A percentile compares a stretch with the other conserved stretches of the same genome.
phyloP scores from a whole-genome alignment of 2,113 vertebrate species.

The Ornithorhynchus anatinus region DNA sequence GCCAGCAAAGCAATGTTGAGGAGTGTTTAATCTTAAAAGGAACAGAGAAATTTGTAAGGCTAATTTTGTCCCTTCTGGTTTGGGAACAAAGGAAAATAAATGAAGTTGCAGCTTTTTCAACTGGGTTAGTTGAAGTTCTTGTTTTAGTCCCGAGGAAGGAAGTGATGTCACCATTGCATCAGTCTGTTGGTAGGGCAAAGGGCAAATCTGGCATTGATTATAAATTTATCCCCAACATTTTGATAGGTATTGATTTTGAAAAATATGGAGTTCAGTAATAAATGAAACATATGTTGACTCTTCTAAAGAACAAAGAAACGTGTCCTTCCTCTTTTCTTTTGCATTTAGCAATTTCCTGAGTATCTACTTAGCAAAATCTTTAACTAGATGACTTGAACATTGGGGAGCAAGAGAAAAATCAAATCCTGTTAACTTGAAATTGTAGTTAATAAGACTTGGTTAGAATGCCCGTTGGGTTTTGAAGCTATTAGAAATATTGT shows the following conservation, averaged over 20 bases:
- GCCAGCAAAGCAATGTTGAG: slow-evolving; percentile 15
- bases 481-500: too few species aligned
- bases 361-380: too few species aligned
- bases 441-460: background rate
- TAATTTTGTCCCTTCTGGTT: slow-evolving; percentile 37
- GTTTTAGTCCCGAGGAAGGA: background rate
- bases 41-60: slow-evolving; percentile 42
- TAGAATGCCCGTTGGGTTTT: too few species aligned
- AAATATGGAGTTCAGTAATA: background rate
- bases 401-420: background rate
- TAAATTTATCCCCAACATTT: background rate
- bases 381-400: background rate
- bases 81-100: slow-evolving; percentile 31
- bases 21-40: slow-evolving; percentile 39
- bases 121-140: slow-evolving; percentile 15
- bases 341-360: too few species aligned
- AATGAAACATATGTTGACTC: background rate
- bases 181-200: slow-evolving; percentile 11
- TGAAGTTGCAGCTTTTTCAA: background rate
- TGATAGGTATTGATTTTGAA: slow-evolving; percentile 27
- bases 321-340: background rate
- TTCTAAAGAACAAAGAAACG: background rate
- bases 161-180: slow-evolving; percentile 6
- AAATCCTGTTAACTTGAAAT: background rate
- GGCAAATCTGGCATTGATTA: slow-evolving; percentile 30